These are phyloP conservation scores for Aselliscus stoliczkanus DNA, from an alignment of 2,797 vertebrate genomes.

Conservation along the genomic window DNA sequence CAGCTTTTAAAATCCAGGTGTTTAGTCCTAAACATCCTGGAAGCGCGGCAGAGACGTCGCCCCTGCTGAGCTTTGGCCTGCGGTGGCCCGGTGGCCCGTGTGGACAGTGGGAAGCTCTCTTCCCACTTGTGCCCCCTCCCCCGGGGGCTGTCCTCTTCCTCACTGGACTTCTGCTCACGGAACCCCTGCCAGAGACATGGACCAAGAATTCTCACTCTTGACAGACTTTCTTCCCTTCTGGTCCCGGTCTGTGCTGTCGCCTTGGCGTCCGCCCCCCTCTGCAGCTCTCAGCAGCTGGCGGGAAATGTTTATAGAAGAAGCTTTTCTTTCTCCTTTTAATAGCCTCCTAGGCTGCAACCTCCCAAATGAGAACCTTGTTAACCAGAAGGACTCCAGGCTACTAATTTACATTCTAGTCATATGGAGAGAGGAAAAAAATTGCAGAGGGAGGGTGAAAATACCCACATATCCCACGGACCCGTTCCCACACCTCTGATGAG, in stretches of 20 bases:
- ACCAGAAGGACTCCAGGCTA: slow-evolving; percentile 32
- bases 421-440: neutral
- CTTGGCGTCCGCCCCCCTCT: neutral
- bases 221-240: neutral
- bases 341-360: slow-evolving; percentile 33
- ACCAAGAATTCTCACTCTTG: slow-evolving; percentile 15
- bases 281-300: slow-evolving; percentile 32
- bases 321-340: slow-evolving; percentile 47
- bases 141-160: neutral
- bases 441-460: slow-evolving; percentile 13
- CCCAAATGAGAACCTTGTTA: slow-evolving; percentile 50
- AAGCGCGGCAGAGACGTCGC: neutral
- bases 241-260: neutral
- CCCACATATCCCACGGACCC: neutral
- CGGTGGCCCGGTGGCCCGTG: neutral
- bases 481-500: neutral
- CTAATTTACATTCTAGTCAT: slow-evolving; percentile 53
- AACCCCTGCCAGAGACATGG: neutral
- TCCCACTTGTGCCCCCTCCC: neutral
- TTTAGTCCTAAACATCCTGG: neutral
- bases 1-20: neutral
- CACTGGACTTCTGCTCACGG: neutral
- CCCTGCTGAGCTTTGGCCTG: neutral
- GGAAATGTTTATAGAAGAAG: slow-evolving; percentile 46
- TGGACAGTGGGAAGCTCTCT: neutral